Conservation (phyloP, 2,888 invertebrate genomes). For the Pocota personata region DNA sequence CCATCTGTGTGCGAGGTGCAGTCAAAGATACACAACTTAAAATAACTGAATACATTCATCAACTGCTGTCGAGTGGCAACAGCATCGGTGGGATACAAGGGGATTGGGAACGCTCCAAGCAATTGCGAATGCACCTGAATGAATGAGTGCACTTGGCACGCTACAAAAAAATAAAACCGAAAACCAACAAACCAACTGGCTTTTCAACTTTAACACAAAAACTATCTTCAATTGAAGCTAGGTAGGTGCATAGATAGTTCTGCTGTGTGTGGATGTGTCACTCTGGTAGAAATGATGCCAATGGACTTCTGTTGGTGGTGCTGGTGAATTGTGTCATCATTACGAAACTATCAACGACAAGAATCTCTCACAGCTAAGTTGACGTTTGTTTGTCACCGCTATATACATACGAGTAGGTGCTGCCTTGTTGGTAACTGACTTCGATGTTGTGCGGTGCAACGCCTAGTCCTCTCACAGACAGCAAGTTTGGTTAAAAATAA, state of each 20-base stretch:
- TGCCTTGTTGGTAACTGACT: background rate
- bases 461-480: background rate
- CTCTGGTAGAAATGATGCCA: slow-evolving; percentile 17
- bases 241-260: slow-evolving; percentile 2
- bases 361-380: slow-evolving; percentile 32
- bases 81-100: background rate
- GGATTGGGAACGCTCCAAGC: background rate
- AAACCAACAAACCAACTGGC: slow-evolving; percentile 32
- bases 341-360: slow-evolving; percentile 59
- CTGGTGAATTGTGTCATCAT: slow-evolving; percentile 66
- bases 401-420: slow-evolving; percentile 10
- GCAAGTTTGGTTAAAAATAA: slow-evolving; percentile 27
- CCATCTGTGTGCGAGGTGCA: slow-evolving; percentile 58
- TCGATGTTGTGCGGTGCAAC: background rate
- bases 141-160: slow-evolving; percentile 63
- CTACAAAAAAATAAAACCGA: background rate
- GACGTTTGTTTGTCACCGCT: slow-evolving; percentile 44
- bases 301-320: slow-evolving; percentile 5
- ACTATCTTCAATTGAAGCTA: slow-evolving; percentile 22
- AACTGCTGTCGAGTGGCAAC: slow-evolving; percentile 24
- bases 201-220: slow-evolving; percentile 56
- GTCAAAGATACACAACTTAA: slow-evolving; percentile 48
- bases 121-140: slow-evolving; percentile 60
- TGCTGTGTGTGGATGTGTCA: slow-evolving; percentile 31
- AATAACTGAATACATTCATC: slow-evolving; percentile 69